Base-by-base conservation (phyloP, 2,888 invertebrate species). In the Hirtodrosophila alboralis region DNA sequence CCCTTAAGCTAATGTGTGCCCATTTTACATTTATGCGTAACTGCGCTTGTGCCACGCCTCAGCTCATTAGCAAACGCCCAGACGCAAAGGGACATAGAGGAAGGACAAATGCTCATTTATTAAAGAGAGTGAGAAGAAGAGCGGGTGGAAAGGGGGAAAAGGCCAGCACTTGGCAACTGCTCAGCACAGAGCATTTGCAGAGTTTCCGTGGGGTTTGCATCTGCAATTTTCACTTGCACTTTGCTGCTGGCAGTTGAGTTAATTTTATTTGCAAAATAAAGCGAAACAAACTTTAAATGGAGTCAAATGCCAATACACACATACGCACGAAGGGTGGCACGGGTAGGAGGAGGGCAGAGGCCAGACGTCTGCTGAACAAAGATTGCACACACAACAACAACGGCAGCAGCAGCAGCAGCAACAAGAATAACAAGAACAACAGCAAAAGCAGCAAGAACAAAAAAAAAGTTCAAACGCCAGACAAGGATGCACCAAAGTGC, bases 241-340 rank as follows among this genome's bases (percentile, higher is more conserved):
- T 79, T 72, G 72, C 66, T 49, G 66, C 49, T 51, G 56, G 58
- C 84, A 76, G 67, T 81, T 68, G 76, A 84, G 81, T 85, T 83
- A 85, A 81, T 81, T 81, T 81, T 86, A 81, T 81, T 81, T 86
- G 81, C 86, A 86, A 81, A 81, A 86, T 86, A 86, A 86, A 80
- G 85, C 65, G 78, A 81, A 84, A 71, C 78, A 84, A 84, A 78
- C 87, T 81, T 81, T 85, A 81, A 81, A 81, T 81, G 87, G 75
- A 86, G 81, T 86, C 87, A 81, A 81, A 86, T 86, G 81, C 84
- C 79, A 86, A 61, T 71, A 74, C 74, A 77, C 71, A 75, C 79
- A 67, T 26, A 45, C 45, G 48, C 37, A 57, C 36, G 53, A 16
- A 9, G 26, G 31, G 27, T 9, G 21, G 38, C 2, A 2, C 21